Evolutionary conservation across 1,140 invertebrate species (phyloP).

Genomic region (Wiebesia pumilae): DNA sequence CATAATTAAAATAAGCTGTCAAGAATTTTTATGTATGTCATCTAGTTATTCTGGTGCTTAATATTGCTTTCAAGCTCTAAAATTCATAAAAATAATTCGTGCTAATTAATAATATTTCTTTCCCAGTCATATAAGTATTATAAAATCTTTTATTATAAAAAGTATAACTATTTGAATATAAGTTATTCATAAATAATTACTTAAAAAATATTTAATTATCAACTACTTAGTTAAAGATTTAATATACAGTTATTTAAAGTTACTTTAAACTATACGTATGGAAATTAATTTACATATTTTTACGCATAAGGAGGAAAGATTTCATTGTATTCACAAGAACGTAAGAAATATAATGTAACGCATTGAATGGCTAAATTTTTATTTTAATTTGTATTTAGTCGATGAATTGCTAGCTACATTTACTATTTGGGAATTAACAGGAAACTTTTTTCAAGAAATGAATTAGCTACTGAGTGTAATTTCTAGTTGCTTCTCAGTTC

Average conservation of each 20-base stretch:
- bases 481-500: background rate
- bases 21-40: too few relatives aligned
- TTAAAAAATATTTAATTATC: background rate
- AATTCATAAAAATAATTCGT: too few relatives aligned
- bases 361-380: background rate
- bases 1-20: too few relatives aligned
- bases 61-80: too few relatives aligned
- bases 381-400: background rate
- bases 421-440: background rate
- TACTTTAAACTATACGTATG: background rate
- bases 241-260: too few relatives aligned
- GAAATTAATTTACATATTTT: background rate
- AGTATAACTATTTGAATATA: too few relatives aligned
- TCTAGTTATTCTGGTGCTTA: too few relatives aligned
- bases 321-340: background rate
- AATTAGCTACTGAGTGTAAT: background rate
- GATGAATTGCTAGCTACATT: background rate
- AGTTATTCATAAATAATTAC: too few relatives aligned
- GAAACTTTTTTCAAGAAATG: background rate
- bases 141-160: too few relatives aligned
- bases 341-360: background rate
- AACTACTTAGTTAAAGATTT: background rate
- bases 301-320: background rate
- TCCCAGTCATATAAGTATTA: too few relatives aligned
- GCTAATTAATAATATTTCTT: too few relatives aligned